These are phyloP conservation scores for Hemicordylus capensis DNA, from an alignment of 2,113 vertebrate species.

Conservation along the genomic window DNA sequence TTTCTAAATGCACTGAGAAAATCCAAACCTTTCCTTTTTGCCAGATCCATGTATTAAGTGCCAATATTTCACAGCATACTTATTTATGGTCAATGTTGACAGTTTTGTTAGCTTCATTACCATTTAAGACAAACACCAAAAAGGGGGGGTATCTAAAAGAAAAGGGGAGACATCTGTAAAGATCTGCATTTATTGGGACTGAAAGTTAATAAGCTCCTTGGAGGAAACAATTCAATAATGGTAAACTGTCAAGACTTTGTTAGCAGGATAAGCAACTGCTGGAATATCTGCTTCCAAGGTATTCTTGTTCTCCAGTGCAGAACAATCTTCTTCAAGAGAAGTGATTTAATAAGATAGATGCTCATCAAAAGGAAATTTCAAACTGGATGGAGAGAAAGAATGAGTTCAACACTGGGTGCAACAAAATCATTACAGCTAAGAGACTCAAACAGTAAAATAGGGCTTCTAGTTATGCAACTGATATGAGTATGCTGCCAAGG, in stretches of 20 bases:
- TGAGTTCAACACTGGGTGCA: not conserved
- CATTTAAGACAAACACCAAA: conserved; percentile 14
- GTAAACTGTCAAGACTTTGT: conserved; percentile 19
- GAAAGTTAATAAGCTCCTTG: conserved; percentile 37
- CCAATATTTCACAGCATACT: not conserved
- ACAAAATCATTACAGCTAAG: not conserved
- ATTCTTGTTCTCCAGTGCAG: not conserved
- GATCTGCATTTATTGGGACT: conserved; percentile 12
- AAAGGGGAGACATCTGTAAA: not conserved
- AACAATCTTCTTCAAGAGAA: not conserved
- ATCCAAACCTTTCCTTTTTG: not conserved
- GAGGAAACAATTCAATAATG: conserved; percentile 39
- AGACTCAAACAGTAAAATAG: not conserved
- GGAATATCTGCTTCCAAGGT: not conserved
- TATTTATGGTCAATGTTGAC: not conserved
- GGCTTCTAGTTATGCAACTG: not conserved
- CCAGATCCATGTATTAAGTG: not conserved
- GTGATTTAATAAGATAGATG: not conserved
- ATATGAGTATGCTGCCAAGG: not conserved
- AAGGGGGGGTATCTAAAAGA: not conserved
- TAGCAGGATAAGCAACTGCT: not conserved
- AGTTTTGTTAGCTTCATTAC: not conserved
- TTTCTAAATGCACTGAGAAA: not conserved
- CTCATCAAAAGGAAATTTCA: not conserved
- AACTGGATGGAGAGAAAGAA: not conserved